phyloP scores from a whole-genome alignment of 2,888 invertebrate species.

The Epistrophella euchroma region DNA sequence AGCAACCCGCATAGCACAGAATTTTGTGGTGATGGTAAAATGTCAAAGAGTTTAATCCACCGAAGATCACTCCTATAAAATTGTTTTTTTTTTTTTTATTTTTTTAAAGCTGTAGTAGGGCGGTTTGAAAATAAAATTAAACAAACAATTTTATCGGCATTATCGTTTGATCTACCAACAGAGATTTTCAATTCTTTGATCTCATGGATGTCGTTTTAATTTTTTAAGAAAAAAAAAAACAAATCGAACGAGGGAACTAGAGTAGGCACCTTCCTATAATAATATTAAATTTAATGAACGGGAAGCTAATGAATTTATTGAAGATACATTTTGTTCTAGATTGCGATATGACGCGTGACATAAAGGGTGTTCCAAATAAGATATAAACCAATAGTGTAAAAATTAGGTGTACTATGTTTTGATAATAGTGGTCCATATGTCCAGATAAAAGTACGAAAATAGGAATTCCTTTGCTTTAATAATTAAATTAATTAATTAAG shows the following conservation, averaged over 20 bases:
- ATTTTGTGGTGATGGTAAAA: slow-evolving; percentile 30
- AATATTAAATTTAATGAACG: slow-evolving; percentile 77
- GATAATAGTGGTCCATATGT: too few species aligned
- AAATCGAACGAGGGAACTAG: slow-evolving; percentile 69
- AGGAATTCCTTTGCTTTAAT: too few species aligned
- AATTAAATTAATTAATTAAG: too few species aligned
- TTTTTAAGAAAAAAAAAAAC: slow-evolving; percentile 17
- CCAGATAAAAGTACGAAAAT: too few species aligned
- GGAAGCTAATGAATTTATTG: slow-evolving; percentile 77
- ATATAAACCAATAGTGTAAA: neutral
- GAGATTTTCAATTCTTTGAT: slow-evolving; percentile 65
- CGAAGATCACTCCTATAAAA: slow-evolving; percentile 43
- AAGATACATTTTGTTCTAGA: slow-evolving; percentile 56
- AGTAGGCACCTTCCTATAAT: slow-evolving; percentile 35
- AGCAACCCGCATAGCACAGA: slow-evolving; percentile 11
- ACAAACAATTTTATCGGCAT: slow-evolving; percentile 50
- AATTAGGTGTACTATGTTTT: too few species aligned
- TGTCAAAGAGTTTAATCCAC: slow-evolving; percentile 63
- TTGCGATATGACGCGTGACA: neutral
- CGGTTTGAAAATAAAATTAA: slow-evolving; percentile 18
- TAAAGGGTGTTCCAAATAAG: slow-evolving; percentile 8
- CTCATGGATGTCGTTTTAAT: slow-evolving; percentile 51
- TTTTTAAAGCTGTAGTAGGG: slow-evolving; percentile 3
- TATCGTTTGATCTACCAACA: slow-evolving; percentile 56
- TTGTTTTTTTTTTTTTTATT: slow-evolving; percentile 1